A percentile compares a stretch with the other conserved stretches of the same genome.
phyloP scores from a whole-genome alignment of 2,797 vertebrate genomes.

The Dicrostonyx torquatus region DNA sequence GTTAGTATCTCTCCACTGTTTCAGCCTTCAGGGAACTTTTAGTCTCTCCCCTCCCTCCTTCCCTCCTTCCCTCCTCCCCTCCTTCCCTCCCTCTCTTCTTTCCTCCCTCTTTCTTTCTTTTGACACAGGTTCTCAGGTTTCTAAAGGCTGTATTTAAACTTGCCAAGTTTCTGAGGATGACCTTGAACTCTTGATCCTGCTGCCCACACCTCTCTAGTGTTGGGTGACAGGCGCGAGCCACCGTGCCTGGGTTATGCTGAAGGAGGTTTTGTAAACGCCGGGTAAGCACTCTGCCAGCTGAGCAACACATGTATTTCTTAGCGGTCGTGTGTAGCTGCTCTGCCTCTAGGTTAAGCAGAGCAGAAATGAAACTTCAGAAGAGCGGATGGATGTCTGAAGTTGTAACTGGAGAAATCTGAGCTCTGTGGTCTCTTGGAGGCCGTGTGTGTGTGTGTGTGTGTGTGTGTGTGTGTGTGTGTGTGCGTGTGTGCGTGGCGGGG shows the following conservation, averaged over 20 bases:
- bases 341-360: not conserved
- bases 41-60: not conserved
- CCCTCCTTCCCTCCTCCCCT: not conserved
- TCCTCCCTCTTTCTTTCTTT: no score
- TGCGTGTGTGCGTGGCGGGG: no score
- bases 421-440: not conserved
- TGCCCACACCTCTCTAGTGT: not conserved
- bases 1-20: accelerated
- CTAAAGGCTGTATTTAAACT: not conserved
- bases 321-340: not conserved
- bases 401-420: not conserved
- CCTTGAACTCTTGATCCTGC: not conserved
- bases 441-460: no score
- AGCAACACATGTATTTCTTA: not conserved
- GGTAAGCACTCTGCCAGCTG: not conserved
- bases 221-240: not conserved
- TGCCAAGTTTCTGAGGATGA: not conserved
- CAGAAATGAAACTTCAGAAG: constrained; percentile 13
- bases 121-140: not conserved
- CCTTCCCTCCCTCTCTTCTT: not conserved
- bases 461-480: no score
- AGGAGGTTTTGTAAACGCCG: not conserved
- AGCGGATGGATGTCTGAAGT: not conserved
- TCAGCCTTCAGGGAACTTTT: not conserved
- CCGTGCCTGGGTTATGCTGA: not conserved